Conservation (phyloP, 2,888 invertebrate genomes). For the Rhaphigaster nebulosa region DNA sequence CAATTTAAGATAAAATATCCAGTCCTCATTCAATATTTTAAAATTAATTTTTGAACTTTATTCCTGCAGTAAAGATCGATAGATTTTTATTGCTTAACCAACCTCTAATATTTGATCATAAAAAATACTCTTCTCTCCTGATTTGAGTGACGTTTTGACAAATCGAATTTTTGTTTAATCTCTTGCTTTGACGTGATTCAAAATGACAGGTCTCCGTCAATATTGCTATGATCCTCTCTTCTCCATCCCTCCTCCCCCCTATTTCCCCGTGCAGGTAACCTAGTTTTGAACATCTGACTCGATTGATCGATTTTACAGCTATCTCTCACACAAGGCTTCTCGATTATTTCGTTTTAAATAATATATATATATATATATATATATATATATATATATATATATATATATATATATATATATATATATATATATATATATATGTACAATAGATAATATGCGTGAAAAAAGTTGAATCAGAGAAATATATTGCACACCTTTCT, state of each 20-base stretch:
- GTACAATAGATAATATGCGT: too few species aligned
- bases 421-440: too few species aligned
- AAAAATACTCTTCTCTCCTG: neutral
- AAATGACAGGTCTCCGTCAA: neutral
- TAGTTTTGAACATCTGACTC: neutral
- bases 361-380: neutral
- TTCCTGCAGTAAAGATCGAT: neutral
- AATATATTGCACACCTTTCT: too few species aligned
- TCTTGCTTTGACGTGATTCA: neutral
- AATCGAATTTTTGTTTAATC: neutral
- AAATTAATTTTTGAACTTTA: too few species aligned
- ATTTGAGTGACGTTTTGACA: neutral
- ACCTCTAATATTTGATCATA: neutral
- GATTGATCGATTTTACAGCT: neutral
- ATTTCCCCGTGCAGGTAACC: neutral
- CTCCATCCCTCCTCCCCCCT: too few species aligned
- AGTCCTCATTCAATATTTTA: too few species aligned
- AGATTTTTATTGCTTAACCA: neutral
- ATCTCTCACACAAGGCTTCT: neutral
- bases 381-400: too few species aligned
- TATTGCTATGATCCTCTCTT: neutral
- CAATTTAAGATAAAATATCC: too few species aligned
- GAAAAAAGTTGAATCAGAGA: too few species aligned
- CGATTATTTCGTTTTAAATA: neutral
- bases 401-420: too few species aligned